phyloP scores from a whole-genome alignment of 1,140 invertebrate genomes.

The Lasaia peninsularis region DNA sequence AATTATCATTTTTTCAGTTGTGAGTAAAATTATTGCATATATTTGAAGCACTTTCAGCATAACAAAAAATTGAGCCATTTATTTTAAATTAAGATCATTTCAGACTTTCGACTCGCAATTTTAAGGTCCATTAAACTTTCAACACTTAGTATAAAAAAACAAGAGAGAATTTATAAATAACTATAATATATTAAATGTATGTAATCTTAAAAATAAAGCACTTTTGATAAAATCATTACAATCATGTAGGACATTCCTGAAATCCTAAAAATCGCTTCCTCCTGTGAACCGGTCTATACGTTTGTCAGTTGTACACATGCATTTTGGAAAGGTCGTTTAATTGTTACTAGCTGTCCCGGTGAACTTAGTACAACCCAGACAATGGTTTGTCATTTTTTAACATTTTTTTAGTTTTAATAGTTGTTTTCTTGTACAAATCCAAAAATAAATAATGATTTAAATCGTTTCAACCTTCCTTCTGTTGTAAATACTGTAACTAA shows the following conservation, averaged over 20 bases:
- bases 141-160: neutral
- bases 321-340: too few relatives aligned
- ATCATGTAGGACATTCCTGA: neutral
- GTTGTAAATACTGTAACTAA: too few relatives aligned
- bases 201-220: slow-evolving; percentile 9
- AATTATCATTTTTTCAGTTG: too few relatives aligned
- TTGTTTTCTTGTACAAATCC: too few relatives aligned
- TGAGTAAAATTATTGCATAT: too few relatives aligned
- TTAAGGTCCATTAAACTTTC: neutral
- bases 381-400: too few relatives aligned
- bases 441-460: too few relatives aligned
- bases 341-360: too few relatives aligned
- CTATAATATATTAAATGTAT: slow-evolving; percentile 9
- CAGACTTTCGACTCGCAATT: neutral
- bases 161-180: slow-evolving; percentile 4
- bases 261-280: slow-evolving; percentile 1
- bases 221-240: slow-evolving; percentile 1
- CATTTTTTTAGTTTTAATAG: too few relatives aligned
- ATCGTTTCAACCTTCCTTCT: too few relatives aligned
- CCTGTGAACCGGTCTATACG: neutral
- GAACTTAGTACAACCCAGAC: too few relatives aligned
- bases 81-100: neutral
- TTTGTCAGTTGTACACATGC: neutral
- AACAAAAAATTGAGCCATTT: neutral
- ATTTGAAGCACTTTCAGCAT: too few relatives aligned